Conservation (phyloP, 2,888 invertebrate genomes). For the Netelia fuscicornis region DNA sequence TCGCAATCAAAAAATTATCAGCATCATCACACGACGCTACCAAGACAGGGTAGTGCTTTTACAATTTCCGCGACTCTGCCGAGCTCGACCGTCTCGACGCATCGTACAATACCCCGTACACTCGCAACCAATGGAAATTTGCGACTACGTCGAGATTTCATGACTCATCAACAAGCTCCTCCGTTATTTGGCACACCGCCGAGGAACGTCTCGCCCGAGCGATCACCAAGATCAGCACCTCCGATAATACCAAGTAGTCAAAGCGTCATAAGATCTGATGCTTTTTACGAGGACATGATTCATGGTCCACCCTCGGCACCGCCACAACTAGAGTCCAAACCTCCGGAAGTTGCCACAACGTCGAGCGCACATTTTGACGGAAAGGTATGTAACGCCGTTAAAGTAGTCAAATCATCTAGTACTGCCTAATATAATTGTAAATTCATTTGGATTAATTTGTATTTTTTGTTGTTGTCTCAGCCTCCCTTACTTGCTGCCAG, state of each 20-base stretch:
- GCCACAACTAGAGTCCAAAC: constrained; percentile 72
- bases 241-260: constrained; percentile 72
- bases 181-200: constrained; percentile 78
- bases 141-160: constrained; percentile 79
- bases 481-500: constrained; percentile 79
- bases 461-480: constrained; percentile 68
- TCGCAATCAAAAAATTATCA: constrained; percentile 84
- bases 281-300: constrained; percentile 79
- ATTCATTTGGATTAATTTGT: background rate
- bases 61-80: constrained; percentile 83
- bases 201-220: constrained; percentile 74
- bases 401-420: background rate
- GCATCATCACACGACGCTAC: constrained; percentile 85
- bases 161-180: constrained; percentile 77
- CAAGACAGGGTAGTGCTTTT: constrained; percentile 82
- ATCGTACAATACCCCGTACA: constrained; percentile 87
- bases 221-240: constrained; percentile 75
- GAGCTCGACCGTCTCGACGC: constrained; percentile 84
- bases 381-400: constrained; percentile 69
- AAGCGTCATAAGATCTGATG: constrained; percentile 76
- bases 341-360: constrained; percentile 68
- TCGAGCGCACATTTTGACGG: constrained; percentile 66
- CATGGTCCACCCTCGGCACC: constrained; percentile 73
- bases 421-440: background rate
- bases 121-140: constrained; percentile 80